Evolutionary conservation across 2,888 invertebrate species (phyloP).

Genomic region (Polydrusus tereticollis): DNA sequence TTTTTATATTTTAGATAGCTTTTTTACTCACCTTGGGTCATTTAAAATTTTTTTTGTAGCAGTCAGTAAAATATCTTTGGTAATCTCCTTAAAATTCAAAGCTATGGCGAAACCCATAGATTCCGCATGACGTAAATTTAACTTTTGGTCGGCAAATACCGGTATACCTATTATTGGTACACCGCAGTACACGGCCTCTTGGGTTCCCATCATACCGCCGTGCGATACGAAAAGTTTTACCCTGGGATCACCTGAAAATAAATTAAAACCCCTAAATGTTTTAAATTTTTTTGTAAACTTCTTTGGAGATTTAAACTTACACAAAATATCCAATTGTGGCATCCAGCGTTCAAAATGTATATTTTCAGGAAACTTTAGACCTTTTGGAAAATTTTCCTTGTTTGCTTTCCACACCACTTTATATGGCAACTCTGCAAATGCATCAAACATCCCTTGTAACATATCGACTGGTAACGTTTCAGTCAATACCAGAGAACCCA

Average conservation of each 20-base stretch:
- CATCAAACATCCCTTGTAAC: constrained; percentile 68
- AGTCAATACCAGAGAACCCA: constrained; percentile 72
- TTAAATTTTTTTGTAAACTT: too few species aligned
- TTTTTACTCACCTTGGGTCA: constrained; percentile 66
- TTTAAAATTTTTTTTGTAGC: constrained; percentile 61
- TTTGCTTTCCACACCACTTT: constrained; percentile 72
- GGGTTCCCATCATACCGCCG: constrained; percentile 69
- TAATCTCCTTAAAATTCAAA: constrained; percentile 56
- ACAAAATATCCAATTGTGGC: constrained; percentile 71
- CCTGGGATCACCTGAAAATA: constrained; percentile 65
- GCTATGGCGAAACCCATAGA: constrained; percentile 67
- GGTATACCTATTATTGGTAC: constrained; percentile 66
- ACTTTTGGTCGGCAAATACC: constrained; percentile 64
- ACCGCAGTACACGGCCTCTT: constrained; percentile 67
- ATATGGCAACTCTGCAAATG: constrained; percentile 70
- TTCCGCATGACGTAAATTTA: constrained; percentile 70
- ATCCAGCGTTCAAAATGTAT: constrained; percentile 71
- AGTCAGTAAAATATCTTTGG: constrained; percentile 54
- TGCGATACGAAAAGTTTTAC: constrained; percentile 69
- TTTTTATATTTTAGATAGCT: too few species aligned
- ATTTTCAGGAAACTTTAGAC: constrained; percentile 66
- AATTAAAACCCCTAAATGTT: neutral
- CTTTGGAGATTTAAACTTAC: constrained; percentile 64
- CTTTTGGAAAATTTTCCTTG: constrained; percentile 67
- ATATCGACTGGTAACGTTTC: constrained; percentile 70